These are phyloP conservation scores for Heliconius ethilla DNA, from an alignment of 2,888 invertebrate genomes.

Conservation along the genomic window DNA sequence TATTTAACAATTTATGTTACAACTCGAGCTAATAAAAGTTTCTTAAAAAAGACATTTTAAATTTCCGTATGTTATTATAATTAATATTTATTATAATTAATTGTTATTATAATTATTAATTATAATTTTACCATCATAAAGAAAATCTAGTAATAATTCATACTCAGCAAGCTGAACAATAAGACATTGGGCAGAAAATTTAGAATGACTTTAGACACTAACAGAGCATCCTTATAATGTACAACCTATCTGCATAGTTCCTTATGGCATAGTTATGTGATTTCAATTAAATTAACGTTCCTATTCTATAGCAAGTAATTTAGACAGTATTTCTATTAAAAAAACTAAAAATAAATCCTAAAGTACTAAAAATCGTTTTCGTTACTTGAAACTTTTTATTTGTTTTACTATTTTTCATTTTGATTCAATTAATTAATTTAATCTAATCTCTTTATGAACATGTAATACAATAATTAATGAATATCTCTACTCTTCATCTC, in stretches of 20 bases:
- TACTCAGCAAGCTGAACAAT: not conserved
- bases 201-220: not conserved
- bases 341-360: not conserved
- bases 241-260: not conserved
- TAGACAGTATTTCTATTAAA: not conserved
- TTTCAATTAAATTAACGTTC: not conserved
- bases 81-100: too few species aligned
- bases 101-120: too few species aligned
- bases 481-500: not conserved
- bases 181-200: too few species aligned
- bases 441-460: not conserved
- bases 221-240: not conserved
- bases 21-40: too few species aligned
- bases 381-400: too few species aligned
- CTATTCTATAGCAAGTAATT: not conserved
- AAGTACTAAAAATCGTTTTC: too few species aligned
- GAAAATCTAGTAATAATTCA: too few species aligned
- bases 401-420: too few species aligned
- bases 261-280: constrained; percentile 10
- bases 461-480: not conserved
- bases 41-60: too few species aligned
- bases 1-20: too few species aligned
- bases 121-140: too few species aligned
- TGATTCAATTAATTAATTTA: not conserved
- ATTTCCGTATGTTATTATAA: too few species aligned